Percentiles rank a stretch among this genome's conserved stretches.
Evolutionary conservation across 2,888 invertebrate genomes (phyloP).

Genomic region (Tenthredo notha): DNA sequence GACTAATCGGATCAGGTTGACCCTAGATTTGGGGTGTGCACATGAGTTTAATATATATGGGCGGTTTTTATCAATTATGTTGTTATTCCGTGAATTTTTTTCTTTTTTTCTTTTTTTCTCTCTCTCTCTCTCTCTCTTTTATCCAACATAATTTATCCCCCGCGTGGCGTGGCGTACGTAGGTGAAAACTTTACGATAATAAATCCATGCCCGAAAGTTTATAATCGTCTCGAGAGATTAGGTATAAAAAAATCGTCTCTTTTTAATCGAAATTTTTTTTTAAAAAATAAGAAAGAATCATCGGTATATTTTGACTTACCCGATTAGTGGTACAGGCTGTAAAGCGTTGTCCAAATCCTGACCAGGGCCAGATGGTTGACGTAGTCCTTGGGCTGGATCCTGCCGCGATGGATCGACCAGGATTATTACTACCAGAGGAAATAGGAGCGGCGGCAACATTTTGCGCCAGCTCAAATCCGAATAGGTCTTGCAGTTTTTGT

Average conservation of each 20-base stretch:
- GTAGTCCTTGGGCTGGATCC: slow-evolving; percentile 41
- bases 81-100: slow-evolving; percentile 16
- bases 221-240: background rate
- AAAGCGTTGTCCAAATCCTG: slow-evolving; percentile 68
- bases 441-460: slow-evolving; percentile 20
- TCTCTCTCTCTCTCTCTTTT: too few relatives aligned
- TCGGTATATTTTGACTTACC: slow-evolving; percentile 63
- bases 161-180: background rate
- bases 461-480: background rate
- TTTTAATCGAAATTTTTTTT: background rate
- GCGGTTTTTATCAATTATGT: slow-evolving; percentile 20
- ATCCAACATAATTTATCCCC: background rate
- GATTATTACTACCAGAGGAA: slow-evolving; percentile 20
- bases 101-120: background rate
- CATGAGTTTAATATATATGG: background rate
- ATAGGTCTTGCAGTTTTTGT: background rate
- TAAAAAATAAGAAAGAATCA: background rate
- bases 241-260: background rate
- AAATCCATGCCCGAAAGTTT: background rate
- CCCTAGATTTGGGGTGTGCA: slow-evolving; percentile 14
- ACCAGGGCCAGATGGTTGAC: slow-evolving; percentile 55
- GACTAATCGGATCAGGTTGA: slow-evolving; percentile 22
- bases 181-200: background rate
- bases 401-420: slow-evolving; percentile 62
- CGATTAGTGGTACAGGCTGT: slow-evolving; percentile 66